These are phyloP conservation scores for Phenganax stokvisi DNA, from an alignment of 92 coral and sea anemone genomes.

Conservation along the genomic window DNA sequence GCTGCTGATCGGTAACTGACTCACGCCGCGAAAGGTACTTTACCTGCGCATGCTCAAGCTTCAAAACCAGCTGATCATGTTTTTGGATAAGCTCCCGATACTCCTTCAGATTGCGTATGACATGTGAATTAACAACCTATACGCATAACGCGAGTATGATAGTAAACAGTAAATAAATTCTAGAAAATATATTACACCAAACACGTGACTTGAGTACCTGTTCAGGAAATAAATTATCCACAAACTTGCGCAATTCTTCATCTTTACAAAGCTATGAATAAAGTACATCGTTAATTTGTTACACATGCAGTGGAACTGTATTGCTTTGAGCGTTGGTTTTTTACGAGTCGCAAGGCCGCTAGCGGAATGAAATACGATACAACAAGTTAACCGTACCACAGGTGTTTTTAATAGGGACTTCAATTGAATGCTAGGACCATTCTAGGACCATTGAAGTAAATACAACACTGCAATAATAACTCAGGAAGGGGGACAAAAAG, in stretches of 20 bases:
- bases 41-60: constrained; percentile 76
- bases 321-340: too few relatives aligned
- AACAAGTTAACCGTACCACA: too few relatives aligned
- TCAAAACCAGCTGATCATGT: constrained; percentile 75
- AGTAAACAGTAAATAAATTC: background rate
- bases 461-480: too few relatives aligned
- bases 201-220: constrained; percentile 50
- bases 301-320: too few relatives aligned
- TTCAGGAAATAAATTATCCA: constrained; percentile 76
- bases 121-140: constrained; percentile 50
- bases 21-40: background rate
- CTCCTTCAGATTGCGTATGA: constrained; percentile 62
- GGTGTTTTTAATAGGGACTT: too few relatives aligned
- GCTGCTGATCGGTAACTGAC: too few relatives aligned
- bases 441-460: too few relatives aligned
- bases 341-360: too few relatives aligned
- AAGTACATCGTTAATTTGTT: background rate
- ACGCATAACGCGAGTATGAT: background rate
- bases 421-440: too few relatives aligned
- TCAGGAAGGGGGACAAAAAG: too few relatives aligned
- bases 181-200: background rate
- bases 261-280: constrained; percentile 23
- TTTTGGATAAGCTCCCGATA: constrained; percentile 61
- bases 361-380: too few relatives aligned
- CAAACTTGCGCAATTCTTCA: constrained; percentile 67